A percentile compares a stretch with the other conserved stretches of the same genome.
phyloP scores from a whole-genome alignment of 1,140 invertebrate genomes.

The Brachionus rotundiformis region DNA sequence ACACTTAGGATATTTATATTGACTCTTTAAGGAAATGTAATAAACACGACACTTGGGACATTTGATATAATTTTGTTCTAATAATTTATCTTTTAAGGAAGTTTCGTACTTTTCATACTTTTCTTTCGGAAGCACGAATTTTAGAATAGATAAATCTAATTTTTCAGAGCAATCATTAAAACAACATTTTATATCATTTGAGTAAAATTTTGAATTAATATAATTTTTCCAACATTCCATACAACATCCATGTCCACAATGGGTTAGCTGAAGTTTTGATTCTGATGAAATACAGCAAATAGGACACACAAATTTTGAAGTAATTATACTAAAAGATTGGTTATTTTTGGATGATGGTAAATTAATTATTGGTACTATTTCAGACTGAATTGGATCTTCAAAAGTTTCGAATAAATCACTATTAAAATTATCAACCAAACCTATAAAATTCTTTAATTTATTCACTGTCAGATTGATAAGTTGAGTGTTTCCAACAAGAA shows the following conservation, averaged over 20 bases:
- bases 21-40: neutral
- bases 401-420: neutral
- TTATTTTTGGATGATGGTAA: neutral
- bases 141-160: neutral
- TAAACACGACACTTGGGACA: neutral
- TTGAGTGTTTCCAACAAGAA: neutral
- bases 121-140: neutral
- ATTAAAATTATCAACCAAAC: neutral
- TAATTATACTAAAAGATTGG: neutral
- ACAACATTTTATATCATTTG: neutral
- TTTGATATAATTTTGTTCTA: neutral
- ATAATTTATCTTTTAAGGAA: neutral
- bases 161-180: neutral
- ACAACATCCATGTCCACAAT: constrained; percentile 14
- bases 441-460: neutral
- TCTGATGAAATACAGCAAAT: neutral
- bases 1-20: neutral
- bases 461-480: neutral
- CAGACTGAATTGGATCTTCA: neutral
- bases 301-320: neutral
- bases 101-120: neutral
- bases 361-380: neutral
- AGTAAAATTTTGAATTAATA: neutral
- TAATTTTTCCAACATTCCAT: neutral
- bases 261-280: neutral